These are phyloP conservation scores for Sebastes minor DNA, from an alignment of 2,797 vertebrate genomes.

Conservation along the genomic window DNA sequence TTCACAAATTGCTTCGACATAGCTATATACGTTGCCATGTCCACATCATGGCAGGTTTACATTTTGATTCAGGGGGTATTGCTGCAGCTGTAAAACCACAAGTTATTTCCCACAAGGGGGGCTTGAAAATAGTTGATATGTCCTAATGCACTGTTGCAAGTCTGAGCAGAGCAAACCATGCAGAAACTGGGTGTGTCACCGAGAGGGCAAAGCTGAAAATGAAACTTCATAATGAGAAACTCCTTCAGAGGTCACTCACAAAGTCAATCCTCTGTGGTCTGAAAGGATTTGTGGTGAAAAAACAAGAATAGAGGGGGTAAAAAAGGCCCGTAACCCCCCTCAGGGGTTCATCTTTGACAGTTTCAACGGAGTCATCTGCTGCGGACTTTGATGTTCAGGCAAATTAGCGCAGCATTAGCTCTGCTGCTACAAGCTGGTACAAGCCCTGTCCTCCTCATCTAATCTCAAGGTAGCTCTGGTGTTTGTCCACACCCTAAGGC, in stretches of 20 bases:
- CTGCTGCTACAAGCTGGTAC: conserved; percentile 63
- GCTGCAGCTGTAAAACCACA: conserved; percentile 4
- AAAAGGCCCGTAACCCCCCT: not conserved
- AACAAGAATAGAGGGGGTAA: not conserved
- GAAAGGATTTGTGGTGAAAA: not conserved
- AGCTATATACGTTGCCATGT: not conserved
- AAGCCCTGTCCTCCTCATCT: conserved; percentile 60
- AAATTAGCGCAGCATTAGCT: conserved; percentile 61
- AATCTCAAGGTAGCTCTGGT: conserved; percentile 57
- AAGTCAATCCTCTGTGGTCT: not conserved
- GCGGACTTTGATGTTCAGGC: conserved; percentile 66
- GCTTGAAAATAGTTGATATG: not conserved
- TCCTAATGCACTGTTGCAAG: conserved; percentile 25
- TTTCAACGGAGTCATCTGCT: conserved; percentile 44
- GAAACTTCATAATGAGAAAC: conserved; percentile 1
- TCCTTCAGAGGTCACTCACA: conserved; percentile 10
- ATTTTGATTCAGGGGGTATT: conserved; percentile 13
- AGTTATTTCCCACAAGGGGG: not conserved
- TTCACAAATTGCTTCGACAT: not conserved
- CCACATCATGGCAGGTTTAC: not conserved
- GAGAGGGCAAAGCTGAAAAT: not conserved
- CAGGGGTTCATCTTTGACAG: conserved; percentile 52
- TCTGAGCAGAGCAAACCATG: conserved; percentile 37
- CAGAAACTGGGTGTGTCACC: conserved; percentile 10
- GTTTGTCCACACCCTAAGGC: conserved; percentile 74